A percentile compares a stretch with the other conserved stretches of the same genome.
These are phyloP conservation scores for Chironomus striatipennis DNA, from an alignment of 1,140 invertebrate genomes.

Conservation along the genomic window DNA sequence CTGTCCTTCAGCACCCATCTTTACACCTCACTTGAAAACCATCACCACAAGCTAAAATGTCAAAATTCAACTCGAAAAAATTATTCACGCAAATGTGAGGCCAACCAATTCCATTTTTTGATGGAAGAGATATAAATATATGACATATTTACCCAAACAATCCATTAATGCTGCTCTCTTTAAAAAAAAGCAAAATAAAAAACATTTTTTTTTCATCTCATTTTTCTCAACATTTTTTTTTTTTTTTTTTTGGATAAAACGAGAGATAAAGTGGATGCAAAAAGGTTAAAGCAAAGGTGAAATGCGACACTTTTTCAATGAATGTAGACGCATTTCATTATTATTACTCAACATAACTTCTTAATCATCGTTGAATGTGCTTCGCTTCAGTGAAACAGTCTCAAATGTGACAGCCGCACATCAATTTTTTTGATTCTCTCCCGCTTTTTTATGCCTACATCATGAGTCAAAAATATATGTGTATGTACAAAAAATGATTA, in stretches of 20 bases:
- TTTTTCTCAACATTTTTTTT: background rate
- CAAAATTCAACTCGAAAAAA: too few relatives aligned
- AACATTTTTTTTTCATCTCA: too few relatives aligned
- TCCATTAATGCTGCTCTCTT: background rate
- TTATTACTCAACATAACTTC: too few relatives aligned
- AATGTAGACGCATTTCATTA: background rate
- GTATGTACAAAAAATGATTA: background rate
- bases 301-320: conserved; percentile 7
- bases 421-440: background rate
- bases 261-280: background rate
- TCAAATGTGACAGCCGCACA: conserved; percentile 5
- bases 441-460: too few relatives aligned
- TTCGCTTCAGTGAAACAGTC: conserved; percentile 2
- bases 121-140: background rate
- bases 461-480: too few relatives aligned
- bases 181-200: too few relatives aligned
- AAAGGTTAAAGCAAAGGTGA: conserved; percentile 1
- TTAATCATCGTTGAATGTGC: background rate
- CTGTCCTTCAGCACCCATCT: too few relatives aligned
- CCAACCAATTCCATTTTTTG: too few relatives aligned
- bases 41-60: too few relatives aligned
- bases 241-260: background rate
- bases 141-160: conserved; percentile 5
- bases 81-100: too few relatives aligned
- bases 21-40: too few relatives aligned